phyloP scores from a whole-genome alignment of 30 jellyfish, hydroid and myxozoan genomes.

The Catostylus mosaicus region DNA sequence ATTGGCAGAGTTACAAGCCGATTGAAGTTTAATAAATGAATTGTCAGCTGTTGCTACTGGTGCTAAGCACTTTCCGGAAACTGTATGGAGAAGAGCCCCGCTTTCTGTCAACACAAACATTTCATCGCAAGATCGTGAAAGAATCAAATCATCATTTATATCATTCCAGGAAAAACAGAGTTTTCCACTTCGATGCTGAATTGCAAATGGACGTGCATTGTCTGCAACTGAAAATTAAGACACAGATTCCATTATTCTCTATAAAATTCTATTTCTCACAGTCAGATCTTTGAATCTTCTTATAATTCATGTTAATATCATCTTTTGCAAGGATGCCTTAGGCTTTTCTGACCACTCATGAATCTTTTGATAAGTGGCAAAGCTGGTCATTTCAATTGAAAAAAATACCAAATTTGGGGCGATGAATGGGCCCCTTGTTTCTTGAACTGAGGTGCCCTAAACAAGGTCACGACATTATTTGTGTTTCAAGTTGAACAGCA shows the following conservation, averaged over 20 bases:
- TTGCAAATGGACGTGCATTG: not conserved
- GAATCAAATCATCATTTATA: conserved; percentile 5
- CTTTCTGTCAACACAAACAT: not conserved
- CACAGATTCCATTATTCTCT: not conserved
- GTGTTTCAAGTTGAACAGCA: too few species aligned
- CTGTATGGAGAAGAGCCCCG: conserved; percentile 15
- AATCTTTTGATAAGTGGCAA: not conserved
- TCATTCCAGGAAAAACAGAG: conserved; percentile 22
- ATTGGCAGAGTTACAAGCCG: conserved; percentile 28
- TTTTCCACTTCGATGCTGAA: conserved; percentile 15
- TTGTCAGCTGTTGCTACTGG: conserved; percentile 4
- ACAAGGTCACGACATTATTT: too few species aligned
- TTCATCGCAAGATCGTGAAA: conserved; percentile 30
- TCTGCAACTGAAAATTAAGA: not conserved
- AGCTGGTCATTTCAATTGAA: not conserved
- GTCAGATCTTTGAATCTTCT: not conserved
- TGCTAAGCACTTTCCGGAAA: conserved; percentile 2
- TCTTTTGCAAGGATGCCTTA: not conserved
- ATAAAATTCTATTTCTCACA: not conserved
- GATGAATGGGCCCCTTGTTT: too few species aligned
- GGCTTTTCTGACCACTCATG: not conserved
- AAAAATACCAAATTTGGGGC: too few species aligned
- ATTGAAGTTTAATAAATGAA: conserved; percentile 8
- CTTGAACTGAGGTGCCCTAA: too few species aligned
- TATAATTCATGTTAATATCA: not conserved